phyloP scores from a whole-genome alignment of 2,888 invertebrate genomes.

The Pachydiplax longipennis region DNA sequence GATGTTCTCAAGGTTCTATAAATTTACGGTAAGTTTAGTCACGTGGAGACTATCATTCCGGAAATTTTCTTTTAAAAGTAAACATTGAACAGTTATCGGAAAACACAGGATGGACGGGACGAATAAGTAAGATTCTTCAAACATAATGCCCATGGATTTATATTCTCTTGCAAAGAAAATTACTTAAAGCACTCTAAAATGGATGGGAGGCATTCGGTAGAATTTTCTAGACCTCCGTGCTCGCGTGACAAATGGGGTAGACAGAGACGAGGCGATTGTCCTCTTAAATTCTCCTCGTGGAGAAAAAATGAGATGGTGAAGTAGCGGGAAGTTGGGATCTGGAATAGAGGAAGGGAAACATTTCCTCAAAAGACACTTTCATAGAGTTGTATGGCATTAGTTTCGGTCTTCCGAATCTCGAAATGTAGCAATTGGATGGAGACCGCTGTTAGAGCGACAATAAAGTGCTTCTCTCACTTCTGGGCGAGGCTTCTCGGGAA shows the following conservation, averaged over 20 bases:
- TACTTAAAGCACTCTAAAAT: not conserved
- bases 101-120: too few relatives aligned
- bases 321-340: not conserved
- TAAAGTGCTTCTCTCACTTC: not conserved
- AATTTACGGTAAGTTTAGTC: too few relatives aligned
- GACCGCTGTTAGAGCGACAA: not conserved
- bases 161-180: not conserved
- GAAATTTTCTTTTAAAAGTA: too few relatives aligned
- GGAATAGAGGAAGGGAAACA: not conserved
- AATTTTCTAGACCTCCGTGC: not conserved
- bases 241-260: not conserved
- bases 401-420: not conserved
- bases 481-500: not conserved
- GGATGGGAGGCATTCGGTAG: not conserved
- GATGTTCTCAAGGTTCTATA: too few relatives aligned
- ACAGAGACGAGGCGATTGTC: not conserved
- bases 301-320: not conserved
- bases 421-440: not conserved
- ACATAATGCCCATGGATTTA: too few relatives aligned
- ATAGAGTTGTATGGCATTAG: not conserved
- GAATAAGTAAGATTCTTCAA: too few relatives aligned
- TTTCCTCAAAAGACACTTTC: not conserved
- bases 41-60: too few relatives aligned
- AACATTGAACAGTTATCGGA: too few relatives aligned
- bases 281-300: not conserved